Evolutionary conservation across 2,888 invertebrate genomes (phyloP).

Genomic region (Cheilosia urbana): DNA sequence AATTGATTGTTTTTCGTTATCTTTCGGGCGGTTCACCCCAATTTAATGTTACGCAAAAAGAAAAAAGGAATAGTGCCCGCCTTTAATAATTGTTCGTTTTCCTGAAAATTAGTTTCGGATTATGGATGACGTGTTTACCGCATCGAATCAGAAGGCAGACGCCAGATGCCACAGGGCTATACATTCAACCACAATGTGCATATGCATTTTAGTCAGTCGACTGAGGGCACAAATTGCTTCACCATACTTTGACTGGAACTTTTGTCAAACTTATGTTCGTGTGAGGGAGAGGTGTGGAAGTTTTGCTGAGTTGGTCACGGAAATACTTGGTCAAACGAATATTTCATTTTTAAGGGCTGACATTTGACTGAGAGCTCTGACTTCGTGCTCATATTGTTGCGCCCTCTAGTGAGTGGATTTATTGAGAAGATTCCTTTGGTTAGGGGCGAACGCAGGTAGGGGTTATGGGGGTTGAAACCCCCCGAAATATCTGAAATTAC

Average conservation of each 20-base stretch:
- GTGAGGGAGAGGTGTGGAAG: too few species aligned
- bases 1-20: slow-evolving; percentile 45
- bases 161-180: slow-evolving; percentile 50
- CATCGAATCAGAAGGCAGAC: slow-evolving; percentile 59
- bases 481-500: too few species aligned
- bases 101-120: slow-evolving; percentile 46
- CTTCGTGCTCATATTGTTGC: too few species aligned
- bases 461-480: too few species aligned
- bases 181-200: neutral
- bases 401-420: too few species aligned
- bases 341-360: too few species aligned
- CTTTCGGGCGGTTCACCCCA: slow-evolving; percentile 42
- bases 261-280: slow-evolving; percentile 1
- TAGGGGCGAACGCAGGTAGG: too few species aligned
- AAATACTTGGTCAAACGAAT: too few species aligned
- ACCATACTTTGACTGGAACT: slow-evolving; percentile 17
- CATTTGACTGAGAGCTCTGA: too few species aligned
- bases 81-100: slow-evolving; percentile 64
- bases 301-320: too few species aligned
- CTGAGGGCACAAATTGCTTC: neutral
- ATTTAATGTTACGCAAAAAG: neutral
- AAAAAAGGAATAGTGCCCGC: slow-evolving; percentile 3
- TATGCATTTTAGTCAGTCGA: neutral
- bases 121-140: slow-evolving; percentile 58
- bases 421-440: too few species aligned